Conservation (phyloP, 2,888 invertebrate species). For the Drosophila bunnanda region DNA sequence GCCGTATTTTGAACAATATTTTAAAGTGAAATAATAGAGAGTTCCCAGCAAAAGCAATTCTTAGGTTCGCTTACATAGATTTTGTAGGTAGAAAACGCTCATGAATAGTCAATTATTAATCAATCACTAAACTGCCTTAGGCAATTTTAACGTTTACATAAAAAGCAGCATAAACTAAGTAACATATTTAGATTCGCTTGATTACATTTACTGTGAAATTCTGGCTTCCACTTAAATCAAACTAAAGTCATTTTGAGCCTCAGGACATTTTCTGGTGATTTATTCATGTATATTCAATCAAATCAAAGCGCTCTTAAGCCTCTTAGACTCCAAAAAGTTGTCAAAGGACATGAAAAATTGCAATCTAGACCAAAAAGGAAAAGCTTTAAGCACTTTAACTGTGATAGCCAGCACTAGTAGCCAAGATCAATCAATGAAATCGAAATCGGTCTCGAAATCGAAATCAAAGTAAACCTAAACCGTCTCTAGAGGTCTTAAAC, state of each 20-base stretch:
- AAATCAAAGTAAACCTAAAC: conserved; percentile 17
- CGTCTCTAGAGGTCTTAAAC: conserved; percentile 13
- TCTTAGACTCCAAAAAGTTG: background rate
- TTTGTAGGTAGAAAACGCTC: background rate
- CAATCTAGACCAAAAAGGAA: conserved; percentile 19
- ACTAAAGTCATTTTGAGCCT: conserved; percentile 1
- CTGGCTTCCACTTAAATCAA: background rate
- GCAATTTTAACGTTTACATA: background rate
- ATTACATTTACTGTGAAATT: conserved; percentile 1
- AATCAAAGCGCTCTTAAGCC: background rate
- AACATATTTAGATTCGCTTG: background rate
- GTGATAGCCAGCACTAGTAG: conserved; percentile 48
- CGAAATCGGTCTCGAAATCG: conserved; percentile 10
- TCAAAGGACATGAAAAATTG: background rate
- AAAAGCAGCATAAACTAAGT: too few species aligned
- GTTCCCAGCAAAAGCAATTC: background rate
- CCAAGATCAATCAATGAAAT: conserved; percentile 8
- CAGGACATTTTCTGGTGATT: background rate
- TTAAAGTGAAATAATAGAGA: background rate
- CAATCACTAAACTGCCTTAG: background rate
- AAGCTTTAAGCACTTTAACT: conserved; percentile 47
- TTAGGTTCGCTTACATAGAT: background rate
- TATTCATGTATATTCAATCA: background rate
- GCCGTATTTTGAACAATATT: background rate
- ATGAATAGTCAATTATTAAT: conserved; percentile 1